Conservation (phyloP, 2,888 invertebrate genomes). For the Trichogramma evanescens region DNA sequence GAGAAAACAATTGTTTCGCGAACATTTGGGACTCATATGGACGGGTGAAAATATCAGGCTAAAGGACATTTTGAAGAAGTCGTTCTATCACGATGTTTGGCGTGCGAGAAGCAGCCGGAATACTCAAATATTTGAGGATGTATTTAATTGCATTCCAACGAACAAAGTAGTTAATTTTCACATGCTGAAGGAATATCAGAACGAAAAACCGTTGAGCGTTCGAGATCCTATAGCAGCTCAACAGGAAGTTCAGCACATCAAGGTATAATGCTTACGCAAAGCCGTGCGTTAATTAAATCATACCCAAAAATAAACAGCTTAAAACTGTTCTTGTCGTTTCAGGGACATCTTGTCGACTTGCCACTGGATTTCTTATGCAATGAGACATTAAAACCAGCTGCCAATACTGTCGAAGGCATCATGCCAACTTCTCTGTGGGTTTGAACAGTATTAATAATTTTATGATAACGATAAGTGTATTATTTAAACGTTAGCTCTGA, state of each 20-base stretch:
- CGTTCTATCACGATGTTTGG: conserved; percentile 84
- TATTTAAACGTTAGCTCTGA: background rate
- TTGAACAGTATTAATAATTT: conserved; percentile 26
- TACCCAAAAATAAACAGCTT: too few relatives aligned
- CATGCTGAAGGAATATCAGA: conserved; percentile 69
- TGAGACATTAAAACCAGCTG: conserved; percentile 77
- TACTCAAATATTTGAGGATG: conserved; percentile 83
- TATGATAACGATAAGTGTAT: background rate
- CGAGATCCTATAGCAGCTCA: conserved; percentile 67
- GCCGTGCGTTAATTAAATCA: too few relatives aligned
- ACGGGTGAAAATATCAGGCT: conserved; percentile 54
- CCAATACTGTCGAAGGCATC: conserved; percentile 81
- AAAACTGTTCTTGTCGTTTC: conserved; percentile 30
- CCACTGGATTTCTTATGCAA: conserved; percentile 84
- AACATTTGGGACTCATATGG: conserved; percentile 75
- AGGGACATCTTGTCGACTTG: conserved; percentile 82
- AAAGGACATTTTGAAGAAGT: conserved; percentile 65
- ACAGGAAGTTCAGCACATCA: conserved; percentile 65
- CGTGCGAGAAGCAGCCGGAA: conserved; percentile 71
- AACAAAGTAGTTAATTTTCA: conserved; percentile 74
- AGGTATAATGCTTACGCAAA: conserved; percentile 47
- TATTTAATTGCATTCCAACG: conserved; percentile 86
- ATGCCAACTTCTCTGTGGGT: conserved; percentile 93
- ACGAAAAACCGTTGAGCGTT: conserved; percentile 64
- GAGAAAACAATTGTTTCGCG: conserved; percentile 78